Evolutionary conservation across 2,797 vertebrate species (phyloP).

Genomic region (Champsocephalus gunnari): DNA sequence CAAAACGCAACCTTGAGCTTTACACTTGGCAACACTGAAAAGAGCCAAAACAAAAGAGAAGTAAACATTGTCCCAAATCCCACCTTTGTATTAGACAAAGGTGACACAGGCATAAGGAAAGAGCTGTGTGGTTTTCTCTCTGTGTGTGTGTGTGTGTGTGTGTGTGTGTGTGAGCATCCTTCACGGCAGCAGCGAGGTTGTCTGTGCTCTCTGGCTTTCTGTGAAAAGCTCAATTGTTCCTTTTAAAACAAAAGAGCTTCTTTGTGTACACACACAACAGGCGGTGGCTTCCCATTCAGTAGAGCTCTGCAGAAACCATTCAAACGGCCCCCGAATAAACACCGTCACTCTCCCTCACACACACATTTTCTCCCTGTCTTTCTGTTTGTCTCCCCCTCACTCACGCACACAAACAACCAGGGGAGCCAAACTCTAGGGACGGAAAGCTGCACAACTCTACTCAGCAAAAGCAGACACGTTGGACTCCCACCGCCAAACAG

Average conservation of each 20-base stretch:
- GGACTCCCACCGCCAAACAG: conserved; percentile 55
- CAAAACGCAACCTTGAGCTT: conserved; percentile 44
- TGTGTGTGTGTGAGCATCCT: conserved; percentile 52
- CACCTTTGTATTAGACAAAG: conserved; percentile 69
- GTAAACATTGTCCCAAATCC: conserved; percentile 51
- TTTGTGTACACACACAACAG: conserved; percentile 82
- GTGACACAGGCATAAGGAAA: conserved; percentile 56
- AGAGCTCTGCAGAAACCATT: conserved; percentile 65
- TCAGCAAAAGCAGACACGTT: conserved; percentile 64
- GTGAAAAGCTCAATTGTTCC: conserved; percentile 82
- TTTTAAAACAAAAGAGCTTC: conserved; percentile 79
- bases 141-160: conserved; percentile 11
- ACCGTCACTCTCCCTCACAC: conserved; percentile 53
- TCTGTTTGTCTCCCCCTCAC: conserved; percentile 53
- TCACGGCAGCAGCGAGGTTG: conserved; percentile 60
- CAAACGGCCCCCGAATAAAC: conserved; percentile 64
- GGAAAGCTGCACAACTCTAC: conserved; percentile 55
- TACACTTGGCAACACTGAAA: conserved; percentile 39
- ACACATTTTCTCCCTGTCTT: conserved; percentile 56
- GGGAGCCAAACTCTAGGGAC: conserved; percentile 69
- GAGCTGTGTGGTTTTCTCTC: conserved; percentile 26
- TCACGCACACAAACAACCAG: conserved; percentile 63
- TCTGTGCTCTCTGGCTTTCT: conserved; percentile 66
- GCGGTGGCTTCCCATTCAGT: conserved; percentile 74
- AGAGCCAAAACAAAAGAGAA: conserved; percentile 47